Evolutionary conservation across 2,888 invertebrate genomes (phyloP), one percentile per base, ranked within the genome.

Genomic region (Aricia artaxerxes): DNA sequence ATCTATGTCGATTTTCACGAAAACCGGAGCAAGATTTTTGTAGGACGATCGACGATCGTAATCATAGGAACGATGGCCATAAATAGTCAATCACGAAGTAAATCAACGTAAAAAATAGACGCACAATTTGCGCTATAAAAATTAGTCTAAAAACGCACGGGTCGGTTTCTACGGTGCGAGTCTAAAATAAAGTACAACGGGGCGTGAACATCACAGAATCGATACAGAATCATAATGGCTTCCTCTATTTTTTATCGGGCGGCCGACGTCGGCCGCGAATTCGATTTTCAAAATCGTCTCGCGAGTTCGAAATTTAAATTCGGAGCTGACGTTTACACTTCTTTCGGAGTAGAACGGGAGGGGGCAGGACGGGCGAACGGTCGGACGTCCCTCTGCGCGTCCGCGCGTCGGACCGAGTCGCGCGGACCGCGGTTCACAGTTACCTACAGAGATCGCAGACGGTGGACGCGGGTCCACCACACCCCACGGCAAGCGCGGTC

Each of bases 31-130:
- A 92, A 89, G 94, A 94, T 94, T 91, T 92, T 89, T 86, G 87
- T 85, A 85, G 85, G 88, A 88, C 88, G 89, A 91, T 90, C 90
- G 92, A 84, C 85, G 85, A 85, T 86, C 89, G 89, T 92, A 88
- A 93, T 90, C 90, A 93, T 94, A 94, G 94, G 94, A 94, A 94
- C 94, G 92, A 92, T 90, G 91, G 92, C 89, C 91, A 90, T 88
- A 91, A 91, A 91, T 91, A 92, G 92, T 93, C 91, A 92, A 93
- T 94, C 94, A 94, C 93, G 92, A 91, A 89, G 88, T 82, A 79
- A 88, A 92, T 91, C 89, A 91, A 90, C 91, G 88, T 91, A 89
- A 90, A 83, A 91, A 92, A 90, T 87, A 88, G 90, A 89, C 92
- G 92, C 91, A 85, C 87, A 87, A 91, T 90, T 91, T 85, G 92